A percentile compares a stretch with the other conserved stretches of the same genome.
These are phyloP conservation scores for Leptinotarsa juncta DNA, from an alignment of 2,888 invertebrate species.

Conservation along the genomic window DNA sequence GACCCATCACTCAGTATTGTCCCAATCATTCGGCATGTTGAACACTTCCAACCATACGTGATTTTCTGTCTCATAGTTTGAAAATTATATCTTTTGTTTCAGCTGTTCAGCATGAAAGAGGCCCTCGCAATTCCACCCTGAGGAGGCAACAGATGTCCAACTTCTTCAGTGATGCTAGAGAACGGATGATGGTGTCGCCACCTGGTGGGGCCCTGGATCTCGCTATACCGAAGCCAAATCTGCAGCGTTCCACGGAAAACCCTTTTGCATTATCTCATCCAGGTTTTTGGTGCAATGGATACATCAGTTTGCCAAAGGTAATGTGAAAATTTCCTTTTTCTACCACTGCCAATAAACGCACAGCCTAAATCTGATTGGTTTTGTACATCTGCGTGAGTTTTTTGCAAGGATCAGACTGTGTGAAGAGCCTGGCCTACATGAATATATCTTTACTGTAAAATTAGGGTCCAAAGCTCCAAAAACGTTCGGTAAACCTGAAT, in stretches of 20 bases:
- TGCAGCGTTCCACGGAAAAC: constrained; percentile 47
- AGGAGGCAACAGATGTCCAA: constrained; percentile 94
- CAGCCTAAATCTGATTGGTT: not conserved
- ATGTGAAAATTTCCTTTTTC: constrained; percentile 32
- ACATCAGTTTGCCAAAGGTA: constrained; percentile 51
- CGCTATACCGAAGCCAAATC: constrained; percentile 64
- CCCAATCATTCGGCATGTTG: no score
- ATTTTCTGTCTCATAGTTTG: no score
- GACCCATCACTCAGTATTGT: no score
- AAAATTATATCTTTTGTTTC: constrained; percentile 61
- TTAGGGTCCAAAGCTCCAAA: no score
- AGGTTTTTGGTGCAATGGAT: constrained; percentile 42
- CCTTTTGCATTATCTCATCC: constrained; percentile 48
- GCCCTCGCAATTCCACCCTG: constrained; percentile 94
- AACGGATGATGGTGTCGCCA: constrained; percentile 58
- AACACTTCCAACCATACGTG: no score
- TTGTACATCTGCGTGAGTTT: not conserved
- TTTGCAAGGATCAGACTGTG: no score
- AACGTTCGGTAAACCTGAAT: no score
- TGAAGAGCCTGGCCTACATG: no score
- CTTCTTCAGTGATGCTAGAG: constrained; percentile 75
- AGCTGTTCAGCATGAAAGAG: constrained; percentile 99
- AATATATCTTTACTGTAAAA: no score
- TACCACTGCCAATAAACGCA: not conserved
- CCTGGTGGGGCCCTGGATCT: constrained; percentile 68